Evolutionary conservation across 2,113 vertebrate species (phyloP).

Genomic region (Eurypyga helias): DNA sequence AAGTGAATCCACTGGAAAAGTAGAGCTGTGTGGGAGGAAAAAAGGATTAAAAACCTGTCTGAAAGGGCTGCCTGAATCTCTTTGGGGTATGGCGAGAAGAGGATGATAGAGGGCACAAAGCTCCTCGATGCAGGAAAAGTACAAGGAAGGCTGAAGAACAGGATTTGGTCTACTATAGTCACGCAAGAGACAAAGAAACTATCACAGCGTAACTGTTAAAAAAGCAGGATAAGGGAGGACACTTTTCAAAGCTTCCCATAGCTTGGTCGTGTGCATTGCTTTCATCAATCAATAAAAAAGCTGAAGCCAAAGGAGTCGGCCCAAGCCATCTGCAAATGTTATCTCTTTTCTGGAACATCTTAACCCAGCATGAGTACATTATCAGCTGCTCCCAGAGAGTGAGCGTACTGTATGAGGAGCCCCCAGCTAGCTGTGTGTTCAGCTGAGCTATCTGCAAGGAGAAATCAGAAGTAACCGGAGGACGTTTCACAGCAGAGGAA

Average conservation of each 20-base stretch:
- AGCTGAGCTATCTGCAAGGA: not conserved
- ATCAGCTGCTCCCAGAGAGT: constrained; percentile 19
- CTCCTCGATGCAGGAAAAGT: not conserved
- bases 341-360: constrained; percentile 62
- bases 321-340: constrained; percentile 61
- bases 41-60: constrained; percentile 29
- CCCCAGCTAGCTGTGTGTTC: not conserved
- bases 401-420: not conserved
- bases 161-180: not conserved
- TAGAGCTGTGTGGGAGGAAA: constrained; percentile 46
- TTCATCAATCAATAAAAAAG: constrained; percentile 25
- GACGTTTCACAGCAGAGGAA: not conserved
- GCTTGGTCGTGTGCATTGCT: not conserved
- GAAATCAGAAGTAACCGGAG: not conserved
- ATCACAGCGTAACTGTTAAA: not conserved
- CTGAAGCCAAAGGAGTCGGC: constrained; percentile 20
- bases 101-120: not conserved
- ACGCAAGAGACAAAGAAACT: not conserved
- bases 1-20: constrained; percentile 42
- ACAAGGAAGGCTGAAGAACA: not conserved
- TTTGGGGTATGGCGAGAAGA: not conserved
- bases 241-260: constrained; percentile 25
- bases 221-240: not conserved
- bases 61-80: not conserved
- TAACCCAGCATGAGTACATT: constrained; percentile 31